These are phyloP conservation scores for Riparia riparia DNA, from an alignment of 2,113 vertebrate species.

Conservation along the genomic window DNA sequence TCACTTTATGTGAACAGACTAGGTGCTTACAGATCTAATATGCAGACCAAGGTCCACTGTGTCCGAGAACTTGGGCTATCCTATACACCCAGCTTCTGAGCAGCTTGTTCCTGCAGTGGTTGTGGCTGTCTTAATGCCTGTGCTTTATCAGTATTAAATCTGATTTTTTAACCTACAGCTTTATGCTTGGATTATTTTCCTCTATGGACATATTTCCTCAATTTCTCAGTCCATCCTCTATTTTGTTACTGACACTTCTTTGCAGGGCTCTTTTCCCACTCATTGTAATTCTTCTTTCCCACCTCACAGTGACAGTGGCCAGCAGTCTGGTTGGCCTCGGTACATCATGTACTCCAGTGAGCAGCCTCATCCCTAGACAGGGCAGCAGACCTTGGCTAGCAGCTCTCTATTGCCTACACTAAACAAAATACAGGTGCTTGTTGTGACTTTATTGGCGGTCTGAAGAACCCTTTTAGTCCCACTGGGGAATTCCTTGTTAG, in stretches of 20 bases:
- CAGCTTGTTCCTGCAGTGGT: not conserved
- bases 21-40: not conserved
- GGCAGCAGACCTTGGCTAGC: not conserved
- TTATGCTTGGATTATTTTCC: not conserved
- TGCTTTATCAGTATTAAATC: not conserved
- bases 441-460: not conserved
- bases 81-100: not conserved
- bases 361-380: not conserved
- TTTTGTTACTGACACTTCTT: not conserved
- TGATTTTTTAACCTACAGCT: not conserved
- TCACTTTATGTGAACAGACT: not conserved
- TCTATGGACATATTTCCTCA: not conserved
- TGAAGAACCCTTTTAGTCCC: not conserved
- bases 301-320: not conserved
- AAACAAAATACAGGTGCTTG: not conserved
- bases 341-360: rapidly evolving
- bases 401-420: not conserved
- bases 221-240: not conserved
- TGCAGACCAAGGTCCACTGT: not conserved
- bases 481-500: not conserved
- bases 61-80: not conserved
- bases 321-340: not conserved
- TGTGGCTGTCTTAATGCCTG: not conserved
- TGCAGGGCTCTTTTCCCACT: not conserved
- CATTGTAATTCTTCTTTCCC: not conserved